Base-by-base conservation (phyloP, 53 echinoderm and acorn worm genomes). In the Glandiceps talaboti region DNA sequence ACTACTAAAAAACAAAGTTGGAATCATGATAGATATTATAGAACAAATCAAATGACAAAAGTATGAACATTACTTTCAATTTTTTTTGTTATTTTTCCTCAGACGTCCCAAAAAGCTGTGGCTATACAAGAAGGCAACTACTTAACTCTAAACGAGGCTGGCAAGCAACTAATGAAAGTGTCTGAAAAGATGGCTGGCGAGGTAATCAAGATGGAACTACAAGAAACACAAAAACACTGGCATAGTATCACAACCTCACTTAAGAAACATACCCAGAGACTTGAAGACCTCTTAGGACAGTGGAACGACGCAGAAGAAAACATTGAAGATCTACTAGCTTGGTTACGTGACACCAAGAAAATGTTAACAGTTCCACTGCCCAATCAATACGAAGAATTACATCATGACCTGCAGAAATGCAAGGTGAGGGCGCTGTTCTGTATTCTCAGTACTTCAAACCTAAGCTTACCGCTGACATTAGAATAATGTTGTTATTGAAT, bases 191-290 rank as follows among this genome's bases (percentile, higher is more conserved):
- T 45, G 29, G 85, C 99, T 0, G 89, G 87, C 14, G 91, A 93
- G 73, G 80, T 83, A 45, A 89, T 97, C 30, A 88, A 91, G 29
- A 77, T 78, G 27, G 89, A 89, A 74, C 84, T 97, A 76, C 85
- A 86, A n/a, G 89, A 89, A 1, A 74, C 86, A 25, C 99, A 97
- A 80, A 89, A 84, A 73, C 86, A 83, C 33, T 97, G 99, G 99
- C 91, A 93, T 74, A 85, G 86, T 33, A 76, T 94, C 76, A 93
- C 88, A 75, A 91, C 86, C 74, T 74, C 86, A 25, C 82, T 97
- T 30, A 80, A 89, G 27, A 87, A 84, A 32, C 85, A 89, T 74
- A 79, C 73, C 14, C 79, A 85, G 27, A 82, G 86, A 75, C 84
- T 97, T 64, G 84, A 83, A 0, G 91, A 86, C 25, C 83, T 93